Base-by-base conservation (phyloP, 2,113 vertebrate genomes). In the Ptilonorhynchus violaceus region DNA sequence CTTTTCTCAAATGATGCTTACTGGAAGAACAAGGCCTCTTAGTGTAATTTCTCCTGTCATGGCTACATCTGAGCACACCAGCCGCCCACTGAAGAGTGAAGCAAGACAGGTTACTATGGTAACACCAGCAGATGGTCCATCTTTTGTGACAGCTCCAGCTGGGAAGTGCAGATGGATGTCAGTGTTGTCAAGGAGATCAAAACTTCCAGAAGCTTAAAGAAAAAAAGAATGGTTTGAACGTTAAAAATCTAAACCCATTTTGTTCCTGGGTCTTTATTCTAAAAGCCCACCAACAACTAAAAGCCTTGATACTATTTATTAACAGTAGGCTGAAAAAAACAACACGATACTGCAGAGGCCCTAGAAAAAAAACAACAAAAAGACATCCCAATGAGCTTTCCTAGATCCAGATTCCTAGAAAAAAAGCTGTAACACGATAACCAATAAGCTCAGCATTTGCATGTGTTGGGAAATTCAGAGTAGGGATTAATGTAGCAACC, bases 151-250 rank as follows among this genome's bases (percentile, higher is more conserved):
- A 13, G 99, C 99, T 95, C 99, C 99, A 88, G 99, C 99, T 37
- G 99, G 99, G 98, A 99, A 99, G 98, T 99, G 99, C 97, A 99
- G 98, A 98, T 99, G 99, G 98, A 99, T 99, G 98, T 99, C 99
- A n/a, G 99, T 99, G 94, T 99, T 99, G 96, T 99, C 99, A 95
- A 99, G 98, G 88, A 99, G 99, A 98, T 99, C 99, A 89, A 98
- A 98, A 97, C 98, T 98, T 95, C 99, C 99, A 87, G 98, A 98
- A 98, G 99, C 99, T 99, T 98, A 88, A 97, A 93, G 91, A 78
- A 95, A 82, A 78, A 80, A 84, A 92, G 53, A 96, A 93, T 15
- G 35, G 76, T 82, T 95, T 96, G 46, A 97, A 97, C 92, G 82
- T 92, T 86, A 89, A 88, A 97, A 98, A 94, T 96, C 52, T 79